Evolutionary conservation across 2,797 vertebrate species (phyloP), one percentile per base, ranked within the genome.

Genomic region (Lepilemur ruficaudatus): DNA sequence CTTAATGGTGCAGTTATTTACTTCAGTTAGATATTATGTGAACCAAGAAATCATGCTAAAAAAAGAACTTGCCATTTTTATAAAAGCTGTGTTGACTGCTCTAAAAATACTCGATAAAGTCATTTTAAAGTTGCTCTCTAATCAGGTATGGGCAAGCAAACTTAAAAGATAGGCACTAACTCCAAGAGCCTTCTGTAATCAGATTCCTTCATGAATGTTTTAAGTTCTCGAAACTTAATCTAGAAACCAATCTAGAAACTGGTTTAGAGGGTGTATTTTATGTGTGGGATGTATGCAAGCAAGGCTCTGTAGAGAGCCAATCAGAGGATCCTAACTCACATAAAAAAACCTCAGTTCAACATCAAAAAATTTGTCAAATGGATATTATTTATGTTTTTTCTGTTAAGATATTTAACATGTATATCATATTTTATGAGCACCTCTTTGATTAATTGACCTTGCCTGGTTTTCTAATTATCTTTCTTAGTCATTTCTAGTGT

Each of bases 391-490:
- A 52, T 87, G 50, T 2, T 57, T 93, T 87, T 85, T 32, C 17
- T 1, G 4, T 79, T 92, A 80, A 89, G 83, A 92, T 69, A 94
- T 67, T 95, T 90, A 80, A 50, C 32, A 73, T 91, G 4, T 82
- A 12, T 73, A 85, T 78, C 32, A 55, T 89, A 9, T 92, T 95
- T 97, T 78, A 46, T 89, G 61, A 78, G 88, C n/a, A 72, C 41
- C 59, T 94, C 11, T 80, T 83, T 89, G 50, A 72, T 82, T 92
- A 79, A 38, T 83, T 91, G 52, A 69, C 22, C 32, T 89, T 86
- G 17, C n/a, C 48, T 79, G 52, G 87, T 84, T 93, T 96, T 96
- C 65, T 93, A 92, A 94, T 94, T 94, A 73, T 69, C 43, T 84
- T 94, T 84, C 6, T 43, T 70, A 57, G 8, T 94, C 38, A 83